phyloP scores from a whole-genome alignment of 2,113 vertebrate genomes.

The Brachyhypopomus gauderio region DNA sequence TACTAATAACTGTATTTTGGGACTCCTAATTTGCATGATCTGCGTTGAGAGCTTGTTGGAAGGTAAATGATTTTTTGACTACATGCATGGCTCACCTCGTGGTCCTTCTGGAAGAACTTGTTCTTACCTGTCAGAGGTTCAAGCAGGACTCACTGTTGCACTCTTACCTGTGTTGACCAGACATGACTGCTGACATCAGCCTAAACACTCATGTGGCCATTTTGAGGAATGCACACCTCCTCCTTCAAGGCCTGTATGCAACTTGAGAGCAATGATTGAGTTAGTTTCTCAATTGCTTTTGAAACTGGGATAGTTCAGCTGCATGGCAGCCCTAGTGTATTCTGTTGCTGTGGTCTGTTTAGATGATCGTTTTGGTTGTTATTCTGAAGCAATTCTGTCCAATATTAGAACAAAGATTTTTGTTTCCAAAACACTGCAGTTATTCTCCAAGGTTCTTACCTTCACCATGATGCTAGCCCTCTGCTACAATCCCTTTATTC shows the following conservation, averaged over 20 bases:
- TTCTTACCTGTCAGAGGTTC: slow-evolving; percentile 40
- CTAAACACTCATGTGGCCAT: not conserved
- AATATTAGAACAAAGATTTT: not conserved
- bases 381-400: not conserved
- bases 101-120: not conserved
- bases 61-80: slow-evolving; percentile 27
- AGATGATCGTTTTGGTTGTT: not conserved
- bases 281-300: not conserved
- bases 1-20: slow-evolving; percentile 13
- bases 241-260: slow-evolving; percentile 19
- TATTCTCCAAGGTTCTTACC: not conserved
- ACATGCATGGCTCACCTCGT: not conserved
- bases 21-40: slow-evolving; percentile 11
- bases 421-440: not conserved
- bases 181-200: slow-evolving; percentile 21
- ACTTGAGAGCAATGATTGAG: not conserved
- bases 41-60: not conserved
- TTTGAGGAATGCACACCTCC: not conserved
- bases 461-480: not conserved
- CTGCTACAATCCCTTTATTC: not conserved
- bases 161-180: slow-evolving; percentile 46
- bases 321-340: not conserved
- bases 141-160: not conserved
- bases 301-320: not conserved
- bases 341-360: not conserved